These are phyloP conservation scores for Hydriomena furcata DNA, from an alignment of 2,888 invertebrate species.

Conservation along the genomic window DNA sequence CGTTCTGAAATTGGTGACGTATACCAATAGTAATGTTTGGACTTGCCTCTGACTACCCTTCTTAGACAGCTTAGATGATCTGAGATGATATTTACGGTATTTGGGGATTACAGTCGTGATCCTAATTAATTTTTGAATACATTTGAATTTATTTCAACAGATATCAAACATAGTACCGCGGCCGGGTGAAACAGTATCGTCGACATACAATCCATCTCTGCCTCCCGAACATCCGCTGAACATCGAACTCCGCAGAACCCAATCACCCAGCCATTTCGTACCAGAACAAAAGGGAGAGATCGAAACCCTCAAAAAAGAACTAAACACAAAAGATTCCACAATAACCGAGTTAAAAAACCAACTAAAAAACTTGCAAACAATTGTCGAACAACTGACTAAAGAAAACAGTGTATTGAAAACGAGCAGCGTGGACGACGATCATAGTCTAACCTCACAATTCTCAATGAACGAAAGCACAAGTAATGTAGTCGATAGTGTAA, in stretches of 20 bases:
- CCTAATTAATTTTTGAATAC: too few species aligned
- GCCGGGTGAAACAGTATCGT: conserved; percentile 66
- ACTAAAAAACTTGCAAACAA: conserved; percentile 84
- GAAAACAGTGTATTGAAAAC: conserved; percentile 91
- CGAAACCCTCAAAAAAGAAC: conserved; percentile 75
- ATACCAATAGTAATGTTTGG: too few species aligned
- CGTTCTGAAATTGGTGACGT: too few species aligned
- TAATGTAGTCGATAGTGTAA: conserved; percentile 49
- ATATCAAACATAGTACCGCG: conserved; percentile 57
- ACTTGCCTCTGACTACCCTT: too few species aligned
- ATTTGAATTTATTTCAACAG: conserved; percentile 38
- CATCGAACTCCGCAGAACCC: conserved; percentile 43
- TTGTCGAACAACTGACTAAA: conserved; percentile 89
- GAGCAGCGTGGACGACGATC: conserved; percentile 73
- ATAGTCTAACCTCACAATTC: conserved; percentile 66
- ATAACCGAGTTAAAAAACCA: conserved; percentile 86
- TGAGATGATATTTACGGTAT: too few species aligned
- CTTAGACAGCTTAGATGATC: too few species aligned
- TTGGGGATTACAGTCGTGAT: too few species aligned
- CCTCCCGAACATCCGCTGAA: conserved; percentile 56
- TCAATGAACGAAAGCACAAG: conserved; percentile 62
- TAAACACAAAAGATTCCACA: conserved; percentile 85
- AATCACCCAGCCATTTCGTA: conserved; percentile 44
- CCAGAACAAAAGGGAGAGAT: conserved; percentile 54
- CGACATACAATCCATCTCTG: conserved; percentile 67